Evolutionary conservation across 2,113 vertebrate species (phyloP).

Genomic region (Gopherus evgoodei): DNA sequence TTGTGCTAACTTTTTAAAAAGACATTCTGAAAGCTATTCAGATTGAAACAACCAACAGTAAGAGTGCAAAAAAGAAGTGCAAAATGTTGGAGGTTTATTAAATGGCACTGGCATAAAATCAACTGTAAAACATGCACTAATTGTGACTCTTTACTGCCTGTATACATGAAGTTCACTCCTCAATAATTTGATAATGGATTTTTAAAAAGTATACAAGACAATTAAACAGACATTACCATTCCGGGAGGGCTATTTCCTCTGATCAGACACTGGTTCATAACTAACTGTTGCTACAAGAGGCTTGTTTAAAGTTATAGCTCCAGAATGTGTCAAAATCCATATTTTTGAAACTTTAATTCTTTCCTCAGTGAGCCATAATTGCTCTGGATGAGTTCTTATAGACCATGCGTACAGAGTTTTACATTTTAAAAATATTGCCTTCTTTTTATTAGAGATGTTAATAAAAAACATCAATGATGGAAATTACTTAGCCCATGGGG

Average conservation of each 20-base stretch:
- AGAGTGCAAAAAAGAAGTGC: not conserved
- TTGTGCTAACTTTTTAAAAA: not conserved
- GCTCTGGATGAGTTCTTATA: not conserved
- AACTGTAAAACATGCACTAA: not conserved
- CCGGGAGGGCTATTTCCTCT: not conserved
- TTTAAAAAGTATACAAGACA: not conserved
- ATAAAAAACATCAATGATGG: not conserved
- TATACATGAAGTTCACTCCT: not conserved
- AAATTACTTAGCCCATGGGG: not conserved
- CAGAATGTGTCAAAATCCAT: not conserved
- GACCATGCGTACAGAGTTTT: not conserved
- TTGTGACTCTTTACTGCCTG: not conserved
- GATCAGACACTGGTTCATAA: not conserved
- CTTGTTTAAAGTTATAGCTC: not conserved
- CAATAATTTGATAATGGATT: not conserved
- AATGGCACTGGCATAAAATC: not conserved
- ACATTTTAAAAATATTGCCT: not conserved
- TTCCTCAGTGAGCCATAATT: not conserved
- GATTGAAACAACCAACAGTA: not conserved
- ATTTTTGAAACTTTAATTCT: not conserved
- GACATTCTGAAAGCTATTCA: conserved; percentile 18
- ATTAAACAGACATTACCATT: not conserved
- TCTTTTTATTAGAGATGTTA: not conserved
- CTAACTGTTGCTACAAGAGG: not conserved
- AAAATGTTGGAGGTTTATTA: not conserved